Evolutionary conservation across 2,888 invertebrate genomes (phyloP).

Genomic region (Sylvicola fuscatus): DNA sequence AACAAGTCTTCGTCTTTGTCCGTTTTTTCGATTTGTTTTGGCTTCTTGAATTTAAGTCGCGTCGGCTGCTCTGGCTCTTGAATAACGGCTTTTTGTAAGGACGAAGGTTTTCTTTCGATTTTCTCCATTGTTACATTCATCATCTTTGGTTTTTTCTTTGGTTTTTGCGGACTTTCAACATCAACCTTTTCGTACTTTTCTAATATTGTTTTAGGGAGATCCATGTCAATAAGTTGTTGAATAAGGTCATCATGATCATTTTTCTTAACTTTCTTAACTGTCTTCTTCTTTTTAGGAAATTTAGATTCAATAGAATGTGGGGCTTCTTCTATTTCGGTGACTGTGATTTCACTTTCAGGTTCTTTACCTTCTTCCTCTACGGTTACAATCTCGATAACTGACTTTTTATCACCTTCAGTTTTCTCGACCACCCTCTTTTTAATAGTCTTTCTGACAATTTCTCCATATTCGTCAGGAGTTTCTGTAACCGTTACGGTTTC

Average conservation of each 20-base stretch:
- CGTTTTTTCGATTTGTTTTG: conserved; percentile 26
- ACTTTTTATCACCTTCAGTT: conserved; percentile 20
- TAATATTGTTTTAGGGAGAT: conserved; percentile 24
- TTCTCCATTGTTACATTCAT: conserved; percentile 37
- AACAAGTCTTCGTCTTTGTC: conserved; percentile 34
- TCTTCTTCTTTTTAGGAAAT: conserved; percentile 14
- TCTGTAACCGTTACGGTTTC: conserved; percentile 16
- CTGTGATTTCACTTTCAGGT: conserved; percentile 20
- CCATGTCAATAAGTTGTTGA: conserved; percentile 20
- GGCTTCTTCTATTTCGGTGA: conserved; percentile 22
- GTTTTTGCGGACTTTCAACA: conserved; percentile 20
- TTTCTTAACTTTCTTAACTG: conserved; percentile 12
- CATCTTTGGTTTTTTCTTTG: conserved; percentile 11
- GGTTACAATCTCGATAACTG: conserved; percentile 22
- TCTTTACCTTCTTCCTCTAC: conserved; percentile 20
- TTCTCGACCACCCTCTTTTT: conserved; percentile 25
- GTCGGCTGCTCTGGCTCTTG: conserved; percentile 37
- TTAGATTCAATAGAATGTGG: conserved; percentile 10
- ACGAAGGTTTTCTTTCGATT: conserved; percentile 34
- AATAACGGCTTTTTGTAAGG: conserved; percentile 37
- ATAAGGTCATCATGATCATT: conserved; percentile 22
- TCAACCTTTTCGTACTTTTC: conserved; percentile 21
- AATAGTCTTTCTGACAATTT: conserved; percentile 20
- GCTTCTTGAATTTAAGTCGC: conserved; percentile 33
- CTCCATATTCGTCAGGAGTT: conserved; percentile 19